Evolutionary conservation across 2,113 vertebrate genomes (phyloP), one percentile per base, ranked within the genome.

Genomic region (Todiramphus saurophagus): DNA sequence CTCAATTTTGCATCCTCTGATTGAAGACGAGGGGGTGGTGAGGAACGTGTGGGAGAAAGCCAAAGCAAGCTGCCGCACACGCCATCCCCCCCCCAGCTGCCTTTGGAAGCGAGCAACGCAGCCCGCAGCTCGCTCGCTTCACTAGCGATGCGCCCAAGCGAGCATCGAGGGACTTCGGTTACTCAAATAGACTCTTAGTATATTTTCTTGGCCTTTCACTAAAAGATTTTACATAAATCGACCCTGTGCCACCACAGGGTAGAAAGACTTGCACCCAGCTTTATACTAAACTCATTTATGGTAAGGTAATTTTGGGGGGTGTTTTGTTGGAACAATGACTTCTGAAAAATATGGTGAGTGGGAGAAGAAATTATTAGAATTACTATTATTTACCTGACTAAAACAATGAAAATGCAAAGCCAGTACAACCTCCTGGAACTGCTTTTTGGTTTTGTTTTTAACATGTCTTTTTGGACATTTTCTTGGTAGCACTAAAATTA

Each of bases 11-110:
- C 50, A 3, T 75, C 33, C 83, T 97, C 94, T 97, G 95, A 83
- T 78, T 94, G 94, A 93, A 94, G 96, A 96, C 44, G 90, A 96
- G 95, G 94, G 95, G 95, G 94, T 0, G 82, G 90, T 53, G 67
- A 96, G 80, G 80, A 97, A 92, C 7, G 14, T 30, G 93, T 92
- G 91, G 95, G 96, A 95, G 94, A 94, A 97, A 97, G 94, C 50
- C 90, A 90, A 82, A 94, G 91, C 95, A 93, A 97, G 92, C 92
- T 95, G 95, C 94, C 0, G 10, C 89, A 74, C 60, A 80, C 81
- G 56, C 53, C 87, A 82, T 58, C 82, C 80, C 64, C 83, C 78
- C 64, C 83, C 83, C 81, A 87, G 62, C 37, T 66, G 70, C 33
- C 2, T 90, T 89, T 70, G 89, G 69, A 96, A 97, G 70, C 2